These are phyloP conservation scores for Acipenser oxyrinchus DNA, from an alignment of 2,797 vertebrate genomes.

Conservation along the genomic window DNA sequence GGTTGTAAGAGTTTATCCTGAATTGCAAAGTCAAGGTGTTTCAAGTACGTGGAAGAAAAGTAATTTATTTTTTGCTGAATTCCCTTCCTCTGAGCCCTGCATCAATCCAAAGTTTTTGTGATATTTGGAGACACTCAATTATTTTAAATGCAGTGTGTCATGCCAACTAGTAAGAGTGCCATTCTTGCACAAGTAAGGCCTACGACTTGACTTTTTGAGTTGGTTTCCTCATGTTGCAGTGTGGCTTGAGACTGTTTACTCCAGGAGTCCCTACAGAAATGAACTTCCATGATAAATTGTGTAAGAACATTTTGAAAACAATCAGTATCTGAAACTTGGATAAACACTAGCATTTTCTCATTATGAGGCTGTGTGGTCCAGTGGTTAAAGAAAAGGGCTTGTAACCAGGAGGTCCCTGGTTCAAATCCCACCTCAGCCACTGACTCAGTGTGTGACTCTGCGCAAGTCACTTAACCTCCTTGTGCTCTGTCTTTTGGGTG, in stretches of 20 bases:
- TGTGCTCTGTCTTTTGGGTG: too few species aligned
- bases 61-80: constrained; percentile 28
- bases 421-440: too few species aligned
- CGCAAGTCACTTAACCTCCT: too few species aligned
- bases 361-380: too few species aligned
- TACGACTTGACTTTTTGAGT: background rate
- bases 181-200: background rate
- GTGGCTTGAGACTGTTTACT: background rate
- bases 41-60: constrained; percentile 21
- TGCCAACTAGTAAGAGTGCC: constrained; percentile 9
- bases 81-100: background rate
- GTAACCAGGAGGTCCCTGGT: too few species aligned
- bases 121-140: constrained; percentile 27
- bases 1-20: constrained; percentile 6
- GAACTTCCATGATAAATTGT: too few species aligned
- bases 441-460: too few species aligned
- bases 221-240: background rate
- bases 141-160: constrained; percentile 15
- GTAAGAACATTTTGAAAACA: too few species aligned
- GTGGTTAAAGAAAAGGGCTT: too few species aligned
- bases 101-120: constrained; percentile 17
- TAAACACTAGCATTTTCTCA: too few species aligned
- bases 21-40: constrained; percentile 19
- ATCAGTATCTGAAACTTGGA: too few species aligned
- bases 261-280: background rate